Base-by-base conservation (phyloP, 2,113 vertebrate species). In the Poeciliopsis occidentalis region DNA sequence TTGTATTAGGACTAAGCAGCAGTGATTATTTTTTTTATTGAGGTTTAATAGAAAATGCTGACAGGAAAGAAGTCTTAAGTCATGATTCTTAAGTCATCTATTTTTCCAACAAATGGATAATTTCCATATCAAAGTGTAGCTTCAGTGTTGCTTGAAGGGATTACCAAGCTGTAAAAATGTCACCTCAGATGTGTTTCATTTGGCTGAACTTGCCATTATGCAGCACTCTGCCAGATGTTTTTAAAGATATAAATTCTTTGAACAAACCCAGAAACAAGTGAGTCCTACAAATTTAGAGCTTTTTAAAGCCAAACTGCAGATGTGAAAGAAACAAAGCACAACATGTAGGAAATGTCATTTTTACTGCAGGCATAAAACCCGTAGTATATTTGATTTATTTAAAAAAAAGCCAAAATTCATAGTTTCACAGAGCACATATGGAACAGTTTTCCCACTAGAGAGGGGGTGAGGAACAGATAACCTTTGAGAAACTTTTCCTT, bases 101-200 rank as follows among this genome's bases (percentile, higher is more conserved):
- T 34, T 34, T 34, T 0, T 8, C 1, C 47, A 44, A 76, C 67
- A 69, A 65, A 71, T 39, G 70, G 31, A 39, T 1, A 1, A 86
- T 90, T 91, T 84, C 78, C 88, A 88, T 83, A 76, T 92, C 80
- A 88, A 82, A 91, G 81, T 51, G 24, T 32, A 26, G 51, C 11
- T 78, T 85, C 78, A 76, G 80, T 82, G 74, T 77, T 79, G 73
- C 72, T 64, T 78, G 54, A 87, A 87, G 60, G 0, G 62, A 83
- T 89, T 86, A 80, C 32, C 29, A 10, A 30, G 64, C 47, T 64
- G 47, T 78, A 51, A 75, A 81, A 78, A 73, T 86, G 84, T 71
- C 81, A 80, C 51, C 83, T 77, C 69, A 26, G 76, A 82, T 64
- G 70, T n/a, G 51, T 17, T 63, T 69, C 69, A 60, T 63, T 37